Percentiles rank a stretch among this genome's conserved stretches.
phyloP scores from a whole-genome alignment of 2,888 invertebrate species.

The Drosophila dives region DNA sequence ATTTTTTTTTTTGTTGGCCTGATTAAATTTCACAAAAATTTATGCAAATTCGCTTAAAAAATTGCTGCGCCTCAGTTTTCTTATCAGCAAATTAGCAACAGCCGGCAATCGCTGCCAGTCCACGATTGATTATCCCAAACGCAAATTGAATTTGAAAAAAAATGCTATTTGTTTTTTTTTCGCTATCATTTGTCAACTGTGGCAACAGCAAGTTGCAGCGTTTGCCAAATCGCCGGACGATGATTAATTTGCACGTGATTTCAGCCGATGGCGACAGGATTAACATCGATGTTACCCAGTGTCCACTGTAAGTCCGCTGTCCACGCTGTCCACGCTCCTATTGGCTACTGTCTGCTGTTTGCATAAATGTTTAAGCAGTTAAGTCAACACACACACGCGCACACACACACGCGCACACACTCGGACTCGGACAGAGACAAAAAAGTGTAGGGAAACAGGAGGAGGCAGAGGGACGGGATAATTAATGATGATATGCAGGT shows the following conservation, averaged over 20 bases:
- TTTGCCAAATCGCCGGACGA: slow-evolving; percentile 36
- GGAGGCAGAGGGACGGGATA: slow-evolving; percentile 48
- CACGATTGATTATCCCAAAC: slow-evolving; percentile 72
- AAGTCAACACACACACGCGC: slow-evolving; percentile 58
- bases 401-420: background rate
- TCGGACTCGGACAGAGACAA: background rate
- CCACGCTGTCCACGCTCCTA: slow-evolving; percentile 40
- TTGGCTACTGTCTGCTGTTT: slow-evolving; percentile 53
- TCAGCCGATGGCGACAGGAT: slow-evolving; percentile 54
- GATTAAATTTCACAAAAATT: slow-evolving; percentile 44
- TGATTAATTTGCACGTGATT: slow-evolving; percentile 71
- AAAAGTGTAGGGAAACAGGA: background rate
- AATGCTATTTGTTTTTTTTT: background rate
- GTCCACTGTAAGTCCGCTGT: slow-evolving; percentile 32
- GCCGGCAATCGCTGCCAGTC: slow-evolving; percentile 43
- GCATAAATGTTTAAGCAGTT: slow-evolving; percentile 72
- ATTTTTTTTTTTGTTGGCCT: background rate
- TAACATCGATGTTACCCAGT: slow-evolving; percentile 40
- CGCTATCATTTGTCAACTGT: slow-evolving; percentile 53
- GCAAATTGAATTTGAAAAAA: slow-evolving; percentile 66
- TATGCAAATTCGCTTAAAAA: slow-evolving; percentile 48
- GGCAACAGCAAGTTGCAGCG: slow-evolving; percentile 32
- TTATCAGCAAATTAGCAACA: slow-evolving; percentile 63
- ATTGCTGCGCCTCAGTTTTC: slow-evolving; percentile 27
- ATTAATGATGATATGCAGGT: slow-evolving; percentile 68